Evolutionary conservation across 2,888 invertebrate genomes (phyloP), one percentile per base, ranked within the genome.

Genomic region (Pharmacophagus antenor): DNA sequence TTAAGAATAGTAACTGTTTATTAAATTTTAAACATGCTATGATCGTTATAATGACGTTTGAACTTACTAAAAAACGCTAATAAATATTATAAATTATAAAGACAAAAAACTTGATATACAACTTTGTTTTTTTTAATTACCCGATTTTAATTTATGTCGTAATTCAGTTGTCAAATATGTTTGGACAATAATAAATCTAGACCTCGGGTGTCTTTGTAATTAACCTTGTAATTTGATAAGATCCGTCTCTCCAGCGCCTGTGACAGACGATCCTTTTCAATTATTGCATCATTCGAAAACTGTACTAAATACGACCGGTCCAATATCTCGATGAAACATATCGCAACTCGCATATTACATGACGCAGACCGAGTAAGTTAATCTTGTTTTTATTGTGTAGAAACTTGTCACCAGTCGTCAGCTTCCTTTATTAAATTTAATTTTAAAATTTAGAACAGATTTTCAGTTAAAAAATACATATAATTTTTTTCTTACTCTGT

Each of bases 291-390:
- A 62, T 42, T 52, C 47, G 7, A 51, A 41, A 42, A 48, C 31
- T 55, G 51, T 31, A 52, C 37, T 44, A 62, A 53, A 42, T 25
- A 25, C 37, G 51, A 65, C 67, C 67, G 55, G 67, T 65, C 49
- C 31, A 41, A 41, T 64, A 63, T 67, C 65, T 49, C 31, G 62
- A 64, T 63, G 57, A 53, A 62, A 64, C 58, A 53, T 55, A 61
- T 62, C 57, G 44, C 48, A 56, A 44, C 46, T 18, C 15, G 44
- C 37, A 58, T 52, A 51, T 58, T 37, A 37, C 46, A 41, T 41
- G 20, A 41, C 41, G 21, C 20, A 41, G 15, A 22, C 22, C 41
- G 10, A 21, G 22, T 48, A 25, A 53, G 41, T 37, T 53, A 21
- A 53, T 53, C 53, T 20, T 41, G 27, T 52, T 17, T 22, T 23